These are phyloP conservation scores for Ursus arctos DNA, from an alignment of 2,113 vertebrate species.

Conservation along the genomic window DNA sequence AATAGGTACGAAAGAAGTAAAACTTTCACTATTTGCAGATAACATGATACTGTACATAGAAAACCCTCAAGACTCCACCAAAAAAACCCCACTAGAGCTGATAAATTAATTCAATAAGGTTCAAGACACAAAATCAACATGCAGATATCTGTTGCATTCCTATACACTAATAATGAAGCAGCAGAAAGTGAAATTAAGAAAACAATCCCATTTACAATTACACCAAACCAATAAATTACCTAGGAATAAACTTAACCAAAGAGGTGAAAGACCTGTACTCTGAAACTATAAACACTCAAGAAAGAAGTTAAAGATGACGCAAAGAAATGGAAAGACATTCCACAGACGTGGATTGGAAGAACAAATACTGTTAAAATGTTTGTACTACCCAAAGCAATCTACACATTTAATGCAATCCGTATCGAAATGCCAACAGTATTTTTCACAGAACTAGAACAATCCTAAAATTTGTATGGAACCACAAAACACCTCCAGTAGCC, in stretches of 20 bases:
- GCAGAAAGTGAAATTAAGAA: not conserved
- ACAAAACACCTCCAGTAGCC: not conserved
- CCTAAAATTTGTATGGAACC: not conserved
- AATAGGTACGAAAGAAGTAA: not conserved
- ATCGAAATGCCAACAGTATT: not conserved
- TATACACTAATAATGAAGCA: not conserved
- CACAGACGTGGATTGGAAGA: not conserved
- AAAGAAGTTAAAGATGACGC: not conserved
- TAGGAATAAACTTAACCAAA: not conserved
- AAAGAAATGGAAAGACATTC: not conserved
- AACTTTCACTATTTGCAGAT: not conserved
- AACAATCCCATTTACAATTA: not conserved
- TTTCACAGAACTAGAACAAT: not conserved
- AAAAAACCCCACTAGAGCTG: not conserved
- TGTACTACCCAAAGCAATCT: not conserved
- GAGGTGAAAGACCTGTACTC: not conserved
- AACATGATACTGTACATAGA: not conserved
- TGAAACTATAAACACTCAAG: not conserved
- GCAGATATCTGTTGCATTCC: not conserved
- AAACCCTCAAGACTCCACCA: not conserved
- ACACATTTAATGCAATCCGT: not conserved
- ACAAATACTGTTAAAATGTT: not conserved
- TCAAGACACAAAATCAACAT: not conserved
- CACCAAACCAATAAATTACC: not conserved
- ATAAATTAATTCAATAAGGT: not conserved